A percentile compares a stretch with the other conserved stretches of the same genome.
Conservation (phyloP, 2,888 invertebrate species). For the Teinopalpus imperialis region DNA sequence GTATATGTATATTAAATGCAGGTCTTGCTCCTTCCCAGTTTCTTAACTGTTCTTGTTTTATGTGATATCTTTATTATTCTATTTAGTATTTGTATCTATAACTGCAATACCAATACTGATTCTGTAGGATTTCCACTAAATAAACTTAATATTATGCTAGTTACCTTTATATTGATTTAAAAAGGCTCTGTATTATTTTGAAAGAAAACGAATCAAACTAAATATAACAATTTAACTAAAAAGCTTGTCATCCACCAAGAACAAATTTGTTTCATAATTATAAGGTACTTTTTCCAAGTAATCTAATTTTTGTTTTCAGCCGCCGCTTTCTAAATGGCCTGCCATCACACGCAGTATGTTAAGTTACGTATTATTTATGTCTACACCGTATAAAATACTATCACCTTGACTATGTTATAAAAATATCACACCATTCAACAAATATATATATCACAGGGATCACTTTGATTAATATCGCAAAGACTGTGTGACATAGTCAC, state of each 20-base stretch:
- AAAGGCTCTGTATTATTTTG: too few relatives aligned
- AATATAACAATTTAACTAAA: too few relatives aligned
- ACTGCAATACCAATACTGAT: not conserved
- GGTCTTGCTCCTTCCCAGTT: conserved; percentile 12
- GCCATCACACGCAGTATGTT: conserved; percentile 54
- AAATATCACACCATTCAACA: conserved; percentile 24
- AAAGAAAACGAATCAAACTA: too few relatives aligned
- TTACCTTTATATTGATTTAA: too few relatives aligned
- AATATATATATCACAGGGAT: conserved; percentile 26
- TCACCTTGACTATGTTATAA: conserved; percentile 67
- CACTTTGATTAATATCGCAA: conserved; percentile 56
- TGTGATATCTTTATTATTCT: not conserved
- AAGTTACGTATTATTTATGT: conserved; percentile 50
- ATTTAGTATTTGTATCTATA: too few relatives aligned
- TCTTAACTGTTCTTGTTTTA: not conserved
- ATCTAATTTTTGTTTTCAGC: conserved; percentile 61
- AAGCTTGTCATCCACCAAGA: too few relatives aligned
- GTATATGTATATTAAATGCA: conserved; percentile 21
- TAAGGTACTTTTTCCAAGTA: conserved; percentile 4
- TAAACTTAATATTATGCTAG: too few relatives aligned
- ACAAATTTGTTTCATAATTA: too few relatives aligned
- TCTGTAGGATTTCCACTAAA: not conserved
- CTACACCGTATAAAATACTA: conserved; percentile 52
- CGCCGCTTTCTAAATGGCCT: conserved; percentile 72
- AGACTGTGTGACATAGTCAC: conserved; percentile 79